Evolutionary conservation across 2,113 vertebrate species (phyloP), one percentile per base, ranked within the genome.

Genomic region (Nanorana parkeri): DNA sequence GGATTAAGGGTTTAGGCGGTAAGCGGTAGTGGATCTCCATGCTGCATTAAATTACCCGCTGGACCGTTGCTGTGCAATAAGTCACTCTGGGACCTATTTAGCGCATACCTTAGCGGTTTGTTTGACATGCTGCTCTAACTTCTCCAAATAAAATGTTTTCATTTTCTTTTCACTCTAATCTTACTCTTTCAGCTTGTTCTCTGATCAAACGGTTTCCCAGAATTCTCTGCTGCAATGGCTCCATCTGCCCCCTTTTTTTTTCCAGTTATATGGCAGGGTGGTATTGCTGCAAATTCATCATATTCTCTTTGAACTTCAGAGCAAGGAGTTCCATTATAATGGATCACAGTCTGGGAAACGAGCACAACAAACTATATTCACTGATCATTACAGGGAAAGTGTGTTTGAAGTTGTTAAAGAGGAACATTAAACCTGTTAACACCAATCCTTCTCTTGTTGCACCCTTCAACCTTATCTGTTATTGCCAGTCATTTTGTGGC

Each of bases 291-390:
- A 77, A 55, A 77, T 77, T 63, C 60, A 77, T 77, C 74, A 64
- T 29, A 77, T 77, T 77, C 74, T 28, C 32, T 65, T 77, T 77
- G 58, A 64, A 65, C 74, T 77, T 17, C n/a, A 47, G 36, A 64
- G 29, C 60, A 52, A 26, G 23, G 23, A 64, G 74, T 65, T 77
- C 41, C 74, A 77, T 77, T 77, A 77, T 77, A 28, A n/a, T 65
- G 32, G 58, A 63, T 77, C 10, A 63, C 74, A 65, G 60, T 60
- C 74, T 26, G 36, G 7, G 41, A 51, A 52, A 51, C 17, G 36
- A 36, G 23, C 41, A 63, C 74, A 77, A 52, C 32, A 64, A 52
- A 77, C 63, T 77, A 64, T 65, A 77, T 65, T 77, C 74, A 65
- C n/a, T 52, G 58, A 51, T 77, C 58, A 28, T 77, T 51, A 77